A percentile compares a stretch with the other conserved stretches of the same genome.
Evolutionary conservation across 1,140 invertebrate species (phyloP).

Genomic region (Drosophila carrolli): DNA sequence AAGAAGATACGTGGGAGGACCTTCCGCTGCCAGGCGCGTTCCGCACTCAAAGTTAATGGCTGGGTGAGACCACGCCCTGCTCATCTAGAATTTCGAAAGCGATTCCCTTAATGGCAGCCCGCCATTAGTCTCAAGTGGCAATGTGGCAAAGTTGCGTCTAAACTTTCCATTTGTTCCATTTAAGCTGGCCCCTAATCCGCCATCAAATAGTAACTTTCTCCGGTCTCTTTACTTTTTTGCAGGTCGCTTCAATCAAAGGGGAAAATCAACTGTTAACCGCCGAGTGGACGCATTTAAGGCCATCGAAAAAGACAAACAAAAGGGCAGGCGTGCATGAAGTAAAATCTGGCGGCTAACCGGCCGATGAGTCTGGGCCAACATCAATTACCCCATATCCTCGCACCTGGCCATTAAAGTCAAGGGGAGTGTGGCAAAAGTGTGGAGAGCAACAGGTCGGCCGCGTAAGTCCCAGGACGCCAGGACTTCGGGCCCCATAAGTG

Average conservation of each 20-base stretch:
- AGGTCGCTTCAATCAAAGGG: slow-evolving; percentile 27
- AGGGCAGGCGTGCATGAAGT: slow-evolving; percentile 60
- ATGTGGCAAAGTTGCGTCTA: slow-evolving; percentile 43
- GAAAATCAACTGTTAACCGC: slow-evolving; percentile 41
- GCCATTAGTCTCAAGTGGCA: slow-evolving; percentile 46
- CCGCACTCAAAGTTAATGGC: slow-evolving; percentile 26
- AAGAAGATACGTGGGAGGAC: slow-evolving; percentile 16
- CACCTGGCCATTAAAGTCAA: slow-evolving; percentile 33
- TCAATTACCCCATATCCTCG: slow-evolving; percentile 52
- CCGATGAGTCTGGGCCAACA: slow-evolving; percentile 48
- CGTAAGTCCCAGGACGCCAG: slow-evolving; percentile 11
- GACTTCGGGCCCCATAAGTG: slow-evolving; percentile 38
- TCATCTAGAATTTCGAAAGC: slow-evolving; percentile 44
- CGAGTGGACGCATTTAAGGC: slow-evolving; percentile 48
- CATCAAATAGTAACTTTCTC: slow-evolving; percentile 59
- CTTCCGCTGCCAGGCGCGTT: background rate
- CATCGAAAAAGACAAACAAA: slow-evolving; percentile 31
- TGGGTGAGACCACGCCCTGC: slow-evolving; percentile 22
- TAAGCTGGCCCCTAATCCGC: slow-evolving; percentile 40
- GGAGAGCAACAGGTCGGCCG: slow-evolving; percentile 60
- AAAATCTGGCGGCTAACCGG: slow-evolving; percentile 48
- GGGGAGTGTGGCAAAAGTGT: slow-evolving; percentile 7
- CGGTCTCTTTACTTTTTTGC: slow-evolving; percentile 17
- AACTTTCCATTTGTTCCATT: slow-evolving; percentile 53
- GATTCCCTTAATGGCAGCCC: slow-evolving; percentile 30